Conservation (phyloP, 2,113 vertebrate species). For the Herpetotheres cachinnans region DNA sequence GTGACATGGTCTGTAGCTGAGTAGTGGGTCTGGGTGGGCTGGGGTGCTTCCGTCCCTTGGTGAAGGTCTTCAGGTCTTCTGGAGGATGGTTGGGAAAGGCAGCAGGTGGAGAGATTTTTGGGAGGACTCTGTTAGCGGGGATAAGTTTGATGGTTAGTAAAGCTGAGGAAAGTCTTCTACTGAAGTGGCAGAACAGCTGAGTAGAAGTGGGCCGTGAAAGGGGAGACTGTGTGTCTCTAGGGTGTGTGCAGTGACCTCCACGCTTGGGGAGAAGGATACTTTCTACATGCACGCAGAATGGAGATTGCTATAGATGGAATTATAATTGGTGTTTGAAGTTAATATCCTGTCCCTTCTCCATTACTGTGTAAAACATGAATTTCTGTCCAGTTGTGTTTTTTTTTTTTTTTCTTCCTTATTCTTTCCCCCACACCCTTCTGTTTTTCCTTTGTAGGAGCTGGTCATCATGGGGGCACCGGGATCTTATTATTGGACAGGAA, state of each 20-base stretch:
- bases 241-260: neutral
- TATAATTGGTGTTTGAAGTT: neutral
- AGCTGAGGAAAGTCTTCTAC: neutral
- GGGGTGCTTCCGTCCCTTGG: neutral
- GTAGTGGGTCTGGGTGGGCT: neutral
- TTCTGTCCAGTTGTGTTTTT: neutral
- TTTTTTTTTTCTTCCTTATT: neutral
- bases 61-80: neutral
- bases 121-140: neutral
- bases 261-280: neutral
- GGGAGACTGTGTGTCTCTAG: neutral
- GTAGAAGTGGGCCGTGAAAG: neutral
- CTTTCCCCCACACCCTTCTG: neutral
- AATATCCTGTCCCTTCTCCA: neutral
- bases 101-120: neutral
- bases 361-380: neutral
- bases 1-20: neutral
- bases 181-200: neutral
- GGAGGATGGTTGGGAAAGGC: neutral
- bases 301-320: neutral
- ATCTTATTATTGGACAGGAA: conserved; percentile 98
- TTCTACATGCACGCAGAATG: neutral
- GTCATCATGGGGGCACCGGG: conserved; percentile 97
- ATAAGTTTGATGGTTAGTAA: neutral
- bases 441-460: conserved; percentile 81